These are phyloP conservation scores for Bellardia bayeri DNA, from an alignment of 2,888 invertebrate genomes.

Conservation along the genomic window DNA sequence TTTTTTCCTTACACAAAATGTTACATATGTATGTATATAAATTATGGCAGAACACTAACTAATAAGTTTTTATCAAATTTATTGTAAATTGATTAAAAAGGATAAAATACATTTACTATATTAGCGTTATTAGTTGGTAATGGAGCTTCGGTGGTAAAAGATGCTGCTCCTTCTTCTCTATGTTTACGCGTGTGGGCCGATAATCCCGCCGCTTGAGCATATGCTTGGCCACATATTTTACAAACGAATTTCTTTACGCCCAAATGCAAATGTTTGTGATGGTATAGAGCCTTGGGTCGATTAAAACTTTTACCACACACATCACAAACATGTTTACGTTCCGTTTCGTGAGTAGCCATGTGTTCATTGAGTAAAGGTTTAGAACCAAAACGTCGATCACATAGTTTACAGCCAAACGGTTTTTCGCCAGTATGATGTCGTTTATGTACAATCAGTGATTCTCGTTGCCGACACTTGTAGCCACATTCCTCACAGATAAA, in stretches of 20 bases:
- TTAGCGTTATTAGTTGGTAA: slow-evolving; percentile 25
- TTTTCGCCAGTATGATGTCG: slow-evolving; percentile 81
- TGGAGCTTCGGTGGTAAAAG: slow-evolving; percentile 19
- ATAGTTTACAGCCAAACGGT: slow-evolving; percentile 76
- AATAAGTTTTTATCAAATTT: background rate
- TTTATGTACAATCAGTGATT: slow-evolving; percentile 79
- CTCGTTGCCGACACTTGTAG: slow-evolving; percentile 75
- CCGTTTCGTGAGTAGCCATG: slow-evolving; percentile 75
- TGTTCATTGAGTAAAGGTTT: slow-evolving; percentile 74
- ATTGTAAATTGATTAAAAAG: slow-evolving; percentile 26
- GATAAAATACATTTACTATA: slow-evolving; percentile 57
- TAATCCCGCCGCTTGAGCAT: slow-evolving; percentile 78
- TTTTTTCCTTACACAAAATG: too few species aligned
- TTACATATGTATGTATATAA: too few species aligned
- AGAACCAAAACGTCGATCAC: slow-evolving; percentile 74
- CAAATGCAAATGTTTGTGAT: slow-evolving; percentile 78
- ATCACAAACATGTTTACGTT: slow-evolving; percentile 76
- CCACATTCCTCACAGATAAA: slow-evolving; percentile 75
- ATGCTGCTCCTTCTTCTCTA: slow-evolving; percentile 39
- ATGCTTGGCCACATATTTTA: slow-evolving; percentile 77
- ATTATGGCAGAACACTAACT: background rate
- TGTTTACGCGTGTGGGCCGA: slow-evolving; percentile 77
- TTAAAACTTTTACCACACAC: slow-evolving; percentile 78
- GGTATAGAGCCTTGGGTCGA: slow-evolving; percentile 77
- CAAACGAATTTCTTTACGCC: slow-evolving; percentile 78